Conservation (phyloP, 2,888 invertebrate species). For the Orchesella flavescens region DNA sequence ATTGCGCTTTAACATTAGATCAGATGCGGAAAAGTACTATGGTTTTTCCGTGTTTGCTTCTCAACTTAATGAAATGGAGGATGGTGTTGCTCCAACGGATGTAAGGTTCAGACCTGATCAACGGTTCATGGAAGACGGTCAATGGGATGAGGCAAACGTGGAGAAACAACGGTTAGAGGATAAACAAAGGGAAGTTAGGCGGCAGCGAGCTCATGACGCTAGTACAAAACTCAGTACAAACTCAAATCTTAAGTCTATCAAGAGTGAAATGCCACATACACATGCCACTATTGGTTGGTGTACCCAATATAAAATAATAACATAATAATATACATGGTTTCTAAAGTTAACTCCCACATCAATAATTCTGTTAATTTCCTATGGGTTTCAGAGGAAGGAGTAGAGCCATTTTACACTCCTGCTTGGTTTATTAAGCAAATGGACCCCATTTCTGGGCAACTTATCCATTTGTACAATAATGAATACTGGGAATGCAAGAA, state of each 20-base stretch:
- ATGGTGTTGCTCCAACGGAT: constrained; percentile 95
- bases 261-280: background rate
- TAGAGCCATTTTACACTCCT: constrained; percentile 76
- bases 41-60: constrained; percentile 95
- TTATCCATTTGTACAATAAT: constrained; percentile 87
- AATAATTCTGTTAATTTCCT: background rate
- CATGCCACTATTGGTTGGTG: too few relatives aligned
- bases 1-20: constrained; percentile 74
- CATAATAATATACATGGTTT: too few relatives aligned
- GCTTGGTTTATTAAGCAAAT: constrained; percentile 91
- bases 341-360: background rate
- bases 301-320: too few relatives aligned
- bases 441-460: constrained; percentile 79
- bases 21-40: constrained; percentile 85
- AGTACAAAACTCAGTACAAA: constrained; percentile 17
- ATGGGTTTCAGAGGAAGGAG: constrained; percentile 46
- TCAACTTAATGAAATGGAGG: constrained; percentile 96
- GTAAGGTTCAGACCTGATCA: constrained; percentile 95
- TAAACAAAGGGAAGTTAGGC: constrained; percentile 89
- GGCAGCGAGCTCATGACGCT: constrained; percentile 74
- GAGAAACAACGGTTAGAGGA: constrained; percentile 93
- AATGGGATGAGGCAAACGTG: constrained; percentile 91
- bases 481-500: constrained; percentile 95
- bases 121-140: constrained; percentile 95
- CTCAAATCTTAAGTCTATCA: constrained; percentile 5